phyloP scores from a whole-genome alignment of 2,113 vertebrate species.

The Sapajus apella region DNA sequence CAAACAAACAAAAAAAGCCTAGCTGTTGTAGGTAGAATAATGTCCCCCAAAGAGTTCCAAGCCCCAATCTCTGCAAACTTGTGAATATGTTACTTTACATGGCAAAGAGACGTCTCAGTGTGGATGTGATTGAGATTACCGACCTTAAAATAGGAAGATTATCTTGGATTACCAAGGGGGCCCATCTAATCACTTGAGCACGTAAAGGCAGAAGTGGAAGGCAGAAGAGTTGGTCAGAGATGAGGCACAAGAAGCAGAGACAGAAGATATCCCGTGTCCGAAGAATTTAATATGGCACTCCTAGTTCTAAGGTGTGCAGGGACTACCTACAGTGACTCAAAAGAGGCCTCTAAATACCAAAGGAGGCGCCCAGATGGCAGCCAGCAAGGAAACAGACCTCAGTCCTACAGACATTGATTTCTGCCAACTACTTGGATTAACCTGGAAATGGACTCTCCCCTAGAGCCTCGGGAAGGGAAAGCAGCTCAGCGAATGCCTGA shows the following conservation, averaged over 20 bases:
- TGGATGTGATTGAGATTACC: neutral
- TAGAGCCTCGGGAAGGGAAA: neutral
- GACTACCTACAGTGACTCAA: neutral
- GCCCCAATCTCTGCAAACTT: neutral
- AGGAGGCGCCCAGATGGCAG: neutral
- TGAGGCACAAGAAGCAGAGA: neutral
- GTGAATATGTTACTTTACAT: neutral
- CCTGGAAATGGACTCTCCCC: neutral
- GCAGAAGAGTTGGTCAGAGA: neutral
- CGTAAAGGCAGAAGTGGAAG: neutral
- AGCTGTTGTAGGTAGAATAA: neutral
- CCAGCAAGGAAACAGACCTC: neutral
- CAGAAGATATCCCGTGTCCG: neutral
- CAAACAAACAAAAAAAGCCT: neutral
- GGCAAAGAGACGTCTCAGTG: neutral
- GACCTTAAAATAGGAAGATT: conserved; percentile 17
- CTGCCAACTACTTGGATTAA: neutral
- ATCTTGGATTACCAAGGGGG: neutral
- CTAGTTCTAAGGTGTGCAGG: neutral
- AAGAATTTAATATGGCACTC: neutral
- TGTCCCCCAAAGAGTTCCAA: neutral
- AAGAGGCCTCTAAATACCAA: neutral
- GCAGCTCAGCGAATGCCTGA: neutral
- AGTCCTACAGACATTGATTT: neutral
- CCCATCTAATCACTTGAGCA: neutral